Base-by-base conservation (phyloP, 2,113 vertebrate genomes). In the Psilopogon haemacephalus region DNA sequence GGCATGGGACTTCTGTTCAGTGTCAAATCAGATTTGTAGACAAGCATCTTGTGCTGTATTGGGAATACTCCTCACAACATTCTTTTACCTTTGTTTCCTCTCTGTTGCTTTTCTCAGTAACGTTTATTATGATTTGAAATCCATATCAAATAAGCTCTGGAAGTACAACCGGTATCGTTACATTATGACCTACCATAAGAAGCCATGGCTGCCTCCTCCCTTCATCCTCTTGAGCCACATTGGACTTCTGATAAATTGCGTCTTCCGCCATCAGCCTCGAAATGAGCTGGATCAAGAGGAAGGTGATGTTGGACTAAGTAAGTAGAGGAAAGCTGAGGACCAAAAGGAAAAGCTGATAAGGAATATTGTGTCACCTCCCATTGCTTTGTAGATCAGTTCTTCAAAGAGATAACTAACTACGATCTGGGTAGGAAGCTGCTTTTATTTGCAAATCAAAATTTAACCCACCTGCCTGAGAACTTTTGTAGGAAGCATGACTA, bases 131-230 rank as follows among this genome's bases (percentile, higher is more conserved):
- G 98, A 98, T 58, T 98, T 99, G 98, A 98, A 98, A 86, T 98
- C 98, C 50, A 98, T 98, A 40, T 99, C 99, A 0, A 98, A 98
- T 92, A 98, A 98, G 50, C 97, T 99, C 71, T 99, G 99, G 99
- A 99, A 98, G 90, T 99, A 99, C 90, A 99, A 99, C 82, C 99
- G 99, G 21, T 99, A 99, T 58, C 98, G 98, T 64, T 99, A 99
- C 96, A 99, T 99, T 91, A 99, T 99, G 98, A 99, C 98, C 35
- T 99, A 99, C 93, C 98, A 98, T 26, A 98, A 98, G 88, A 98
- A 99, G 90, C 99, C 99, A 0, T 99, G 99, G 98, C 96, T 99
- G 35, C 99, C 99, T 3, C 99, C 99, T 0, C 99, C 99, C 3
- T 97, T 99, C 44, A 99, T 99, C 92, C 81, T 99, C 32, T 95